Percentiles rank a stretch among this genome's conserved stretches.
phyloP scores from a whole-genome alignment of 2,888 invertebrate species.

The Arenicola marina region DNA sequence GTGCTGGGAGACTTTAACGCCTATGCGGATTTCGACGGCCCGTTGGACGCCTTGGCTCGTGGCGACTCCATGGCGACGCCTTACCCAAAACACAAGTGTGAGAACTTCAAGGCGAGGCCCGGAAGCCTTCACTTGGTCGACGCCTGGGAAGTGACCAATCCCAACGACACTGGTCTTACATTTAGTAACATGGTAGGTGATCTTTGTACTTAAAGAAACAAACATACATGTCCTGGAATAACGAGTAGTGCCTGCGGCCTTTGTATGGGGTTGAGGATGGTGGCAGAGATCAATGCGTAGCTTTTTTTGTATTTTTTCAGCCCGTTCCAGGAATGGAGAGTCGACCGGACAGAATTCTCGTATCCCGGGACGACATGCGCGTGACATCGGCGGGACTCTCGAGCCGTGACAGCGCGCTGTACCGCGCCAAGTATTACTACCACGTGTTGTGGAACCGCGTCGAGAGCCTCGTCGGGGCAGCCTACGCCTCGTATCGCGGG shows the following conservation, averaged over 20 bases:
- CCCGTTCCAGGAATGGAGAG: slow-evolving; percentile 50
- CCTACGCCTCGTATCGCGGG: slow-evolving; percentile 35
- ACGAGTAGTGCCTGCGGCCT: too few relatives aligned
- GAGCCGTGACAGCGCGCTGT: slow-evolving; percentile 42
- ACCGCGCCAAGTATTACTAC: slow-evolving; percentile 35
- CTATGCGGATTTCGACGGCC: slow-evolving; percentile 45
- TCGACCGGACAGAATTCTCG: slow-evolving; percentile 50
- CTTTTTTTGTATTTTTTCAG: slow-evolving; percentile 33
- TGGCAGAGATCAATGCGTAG: neutral
- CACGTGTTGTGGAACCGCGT: slow-evolving; percentile 40
- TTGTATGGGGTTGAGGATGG: neutral
- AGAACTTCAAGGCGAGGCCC: neutral
- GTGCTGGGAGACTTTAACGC: slow-evolving; percentile 51
- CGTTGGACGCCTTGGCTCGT: slow-evolving; percentile 37
- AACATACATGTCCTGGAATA: neutral
- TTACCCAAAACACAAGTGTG: neutral
- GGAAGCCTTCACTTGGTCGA: slow-evolving; percentile 5
- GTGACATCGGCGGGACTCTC: slow-evolving; percentile 23
- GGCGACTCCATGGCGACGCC: neutral
- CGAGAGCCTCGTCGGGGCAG: slow-evolving; percentile 33
- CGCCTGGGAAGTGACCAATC: slow-evolving; percentile 4
- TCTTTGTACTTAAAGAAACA: neutral
- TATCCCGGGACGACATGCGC: slow-evolving; percentile 29
- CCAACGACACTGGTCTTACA: slow-evolving; percentile 35
- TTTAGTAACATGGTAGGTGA: slow-evolving; percentile 53